Evolutionary conservation across 2,113 vertebrate species (phyloP).

Genomic region (Petaurus breviceps): DNA sequence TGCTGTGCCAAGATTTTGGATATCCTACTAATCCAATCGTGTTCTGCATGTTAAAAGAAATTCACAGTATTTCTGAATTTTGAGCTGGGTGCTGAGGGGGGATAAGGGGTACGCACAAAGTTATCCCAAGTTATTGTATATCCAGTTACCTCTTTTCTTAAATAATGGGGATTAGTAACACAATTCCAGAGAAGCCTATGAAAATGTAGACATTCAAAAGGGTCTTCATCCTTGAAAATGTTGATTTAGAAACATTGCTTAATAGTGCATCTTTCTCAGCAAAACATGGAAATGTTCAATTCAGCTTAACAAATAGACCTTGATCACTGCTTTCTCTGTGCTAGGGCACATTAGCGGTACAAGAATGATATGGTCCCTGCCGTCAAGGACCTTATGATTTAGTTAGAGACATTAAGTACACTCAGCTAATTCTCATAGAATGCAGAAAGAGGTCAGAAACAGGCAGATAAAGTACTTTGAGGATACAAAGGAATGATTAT

Average conservation of each 20-base stretch:
- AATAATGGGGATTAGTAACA: neutral
- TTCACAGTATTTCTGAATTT: neutral
- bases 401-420: neutral
- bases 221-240: neutral
- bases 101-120: neutral
- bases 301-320: neutral
- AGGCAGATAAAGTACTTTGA: neutral
- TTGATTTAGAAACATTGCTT: neutral
- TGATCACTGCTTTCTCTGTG: neutral
- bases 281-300: neutral
- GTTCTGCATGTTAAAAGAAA: neutral
- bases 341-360: neutral
- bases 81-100: neutral
- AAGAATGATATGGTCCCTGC: neutral
- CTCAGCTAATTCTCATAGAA: neutral
- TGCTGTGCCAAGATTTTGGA: neutral
- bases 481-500: neutral
- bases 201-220: neutral
- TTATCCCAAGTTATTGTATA: neutral
- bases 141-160: neutral
- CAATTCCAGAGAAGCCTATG: neutral
- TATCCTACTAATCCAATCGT: neutral
- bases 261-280: neutral
- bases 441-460: neutral
- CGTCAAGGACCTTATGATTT: neutral